These are phyloP conservation scores for Macrochelys suwanniensis DNA, from an alignment of 2,797 vertebrate genomes.

Conservation along the genomic window DNA sequence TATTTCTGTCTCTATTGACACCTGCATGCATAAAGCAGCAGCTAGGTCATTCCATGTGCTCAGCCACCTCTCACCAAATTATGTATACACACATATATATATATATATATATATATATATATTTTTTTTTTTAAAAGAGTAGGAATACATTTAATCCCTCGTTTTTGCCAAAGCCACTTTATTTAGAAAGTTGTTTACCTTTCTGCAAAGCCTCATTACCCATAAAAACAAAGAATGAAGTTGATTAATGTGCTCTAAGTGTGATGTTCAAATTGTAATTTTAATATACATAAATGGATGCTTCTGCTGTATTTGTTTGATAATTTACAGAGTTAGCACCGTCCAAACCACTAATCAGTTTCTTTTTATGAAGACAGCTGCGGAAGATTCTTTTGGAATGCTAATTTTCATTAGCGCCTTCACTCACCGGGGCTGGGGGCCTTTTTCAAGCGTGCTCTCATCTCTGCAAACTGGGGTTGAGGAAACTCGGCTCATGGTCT, in stretches of 20 bases:
- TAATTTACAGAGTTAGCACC: conserved; percentile 86
- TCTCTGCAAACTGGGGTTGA: conserved; percentile 18
- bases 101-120: background rate
- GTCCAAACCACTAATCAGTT: conserved; percentile 88
- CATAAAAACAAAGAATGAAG: conserved; percentile 86
- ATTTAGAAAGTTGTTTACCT: conserved; percentile 86
- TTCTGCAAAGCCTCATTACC: conserved; percentile 85
- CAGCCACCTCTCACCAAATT: conserved; percentile 52
- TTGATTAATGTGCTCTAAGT: conserved; percentile 87
- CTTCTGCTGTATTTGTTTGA: conserved; percentile 85
- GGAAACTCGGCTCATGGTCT: background rate
- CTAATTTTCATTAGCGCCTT: conserved; percentile 82
- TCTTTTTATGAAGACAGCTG: conserved; percentile 86
- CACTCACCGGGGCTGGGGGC: conserved; percentile 40
- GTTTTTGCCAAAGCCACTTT: conserved; percentile 82
- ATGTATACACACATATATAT: background rate
- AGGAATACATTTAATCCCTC: conserved; percentile 74
- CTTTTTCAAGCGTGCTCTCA: conserved; percentile 62
- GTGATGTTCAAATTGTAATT: conserved; percentile 86
- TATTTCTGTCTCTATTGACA: conserved; percentile 36
- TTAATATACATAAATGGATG: conserved; percentile 85
- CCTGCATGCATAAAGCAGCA: background rate
- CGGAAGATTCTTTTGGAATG: conserved; percentile 81
- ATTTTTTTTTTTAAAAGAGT: background rate
- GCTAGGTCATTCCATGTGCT: conserved; percentile 29